A percentile compares a stretch with the other conserved stretches of the same genome.
phyloP scores from a whole-genome alignment of 2,797 vertebrate genomes.

The Selene dorsalis region DNA sequence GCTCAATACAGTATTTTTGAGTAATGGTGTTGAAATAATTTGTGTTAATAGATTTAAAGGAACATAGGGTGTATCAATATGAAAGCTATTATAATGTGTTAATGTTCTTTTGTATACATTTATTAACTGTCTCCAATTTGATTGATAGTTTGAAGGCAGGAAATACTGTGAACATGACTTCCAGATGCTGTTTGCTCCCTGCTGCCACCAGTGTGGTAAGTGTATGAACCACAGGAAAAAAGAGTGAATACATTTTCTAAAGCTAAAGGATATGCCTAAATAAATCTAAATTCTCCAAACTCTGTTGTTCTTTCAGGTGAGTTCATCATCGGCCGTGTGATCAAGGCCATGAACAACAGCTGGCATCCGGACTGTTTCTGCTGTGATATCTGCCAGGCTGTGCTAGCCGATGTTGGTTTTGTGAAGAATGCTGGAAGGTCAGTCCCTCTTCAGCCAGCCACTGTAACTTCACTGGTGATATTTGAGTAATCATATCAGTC shows the following conservation, averaged over 20 bases:
- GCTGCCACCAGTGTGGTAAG: conserved; percentile 99
- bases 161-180: conserved; percentile 99
- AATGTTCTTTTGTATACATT: not conserved
- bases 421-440: conserved; percentile 99
- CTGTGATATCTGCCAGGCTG: conserved; percentile 93
- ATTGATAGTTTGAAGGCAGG: conserved; percentile 93
- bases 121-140: not conserved
- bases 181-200: conserved; percentile 99
- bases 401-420: conserved; percentile 96
- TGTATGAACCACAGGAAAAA: conserved; percentile 29
- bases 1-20: not conserved
- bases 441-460: conserved; percentile 32
- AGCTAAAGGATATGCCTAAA: not conserved
- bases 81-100: not conserved
- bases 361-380: conserved; percentile 99
- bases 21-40: not conserved
- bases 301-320: conserved; percentile 84
- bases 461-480: not conserved
- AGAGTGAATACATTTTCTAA: not conserved
- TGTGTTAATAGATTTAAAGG: not conserved
- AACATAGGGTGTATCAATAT: not conserved
- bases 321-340: conserved; percentile 98
- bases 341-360: conserved; percentile 99
- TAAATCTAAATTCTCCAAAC: not conserved
- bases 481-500: not conserved